Evolutionary conservation across 2,797 vertebrate species (phyloP).

Genomic region (Yasuhikotakia modesta): DNA sequence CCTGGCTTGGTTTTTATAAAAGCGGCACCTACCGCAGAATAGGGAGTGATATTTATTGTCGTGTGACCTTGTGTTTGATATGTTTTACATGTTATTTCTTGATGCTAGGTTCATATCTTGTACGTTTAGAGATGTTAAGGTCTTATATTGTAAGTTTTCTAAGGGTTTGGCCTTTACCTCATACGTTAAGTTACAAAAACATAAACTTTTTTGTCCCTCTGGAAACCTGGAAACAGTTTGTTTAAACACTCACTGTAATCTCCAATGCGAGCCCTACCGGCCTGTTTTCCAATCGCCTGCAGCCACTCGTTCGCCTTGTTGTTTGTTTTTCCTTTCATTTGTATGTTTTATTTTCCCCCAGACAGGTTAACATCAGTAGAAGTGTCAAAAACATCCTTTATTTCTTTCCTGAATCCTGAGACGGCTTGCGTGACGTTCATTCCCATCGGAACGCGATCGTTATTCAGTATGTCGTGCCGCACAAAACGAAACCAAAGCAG

Average conservation of each 20-base stretch:
- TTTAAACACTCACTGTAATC: constrained; percentile 27
- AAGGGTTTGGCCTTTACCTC: background rate
- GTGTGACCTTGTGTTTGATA: constrained; percentile 9
- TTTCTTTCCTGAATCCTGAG: background rate
- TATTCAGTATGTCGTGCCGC: background rate
- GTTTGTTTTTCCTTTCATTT: constrained; percentile 26
- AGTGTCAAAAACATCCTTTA: constrained; percentile 6
- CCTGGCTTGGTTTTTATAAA: constrained; percentile 22
- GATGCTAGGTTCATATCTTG: background rate
- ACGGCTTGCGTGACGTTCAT: background rate
- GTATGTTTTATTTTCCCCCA: background rate
- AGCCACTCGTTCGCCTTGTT: constrained; percentile 4
- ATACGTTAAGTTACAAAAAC: background rate
- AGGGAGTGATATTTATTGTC: background rate
- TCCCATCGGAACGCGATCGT: background rate
- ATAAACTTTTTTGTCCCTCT: constrained; percentile 17
- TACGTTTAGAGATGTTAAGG: background rate
- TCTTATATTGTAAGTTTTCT: background rate
- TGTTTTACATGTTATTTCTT: background rate
- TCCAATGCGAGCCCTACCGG: constrained; percentile 7
- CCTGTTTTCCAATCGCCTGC: constrained; percentile 11
- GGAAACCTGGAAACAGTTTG: background rate
- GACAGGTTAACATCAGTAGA: background rate
- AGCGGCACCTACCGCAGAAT: background rate
- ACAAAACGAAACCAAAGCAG: constrained; percentile 1